These are phyloP conservation scores for Chromobotia macracanthus DNA, from an alignment of 2,797 vertebrate species.

Conservation along the genomic window DNA sequence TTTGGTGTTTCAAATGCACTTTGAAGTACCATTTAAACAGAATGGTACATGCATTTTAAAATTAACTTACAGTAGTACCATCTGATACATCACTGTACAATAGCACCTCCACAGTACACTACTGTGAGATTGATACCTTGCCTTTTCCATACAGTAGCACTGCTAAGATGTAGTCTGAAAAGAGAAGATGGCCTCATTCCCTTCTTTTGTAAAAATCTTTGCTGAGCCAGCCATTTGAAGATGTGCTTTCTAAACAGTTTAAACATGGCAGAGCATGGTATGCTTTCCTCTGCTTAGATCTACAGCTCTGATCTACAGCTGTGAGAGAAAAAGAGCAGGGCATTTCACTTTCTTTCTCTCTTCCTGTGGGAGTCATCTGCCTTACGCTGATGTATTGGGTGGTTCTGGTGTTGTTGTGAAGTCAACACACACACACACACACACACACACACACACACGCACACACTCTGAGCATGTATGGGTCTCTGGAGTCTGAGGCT, in stretches of 20 bases:
- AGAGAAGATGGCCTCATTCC: conserved; percentile 46
- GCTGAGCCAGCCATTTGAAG: conserved; percentile 50
- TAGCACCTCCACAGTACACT: background rate
- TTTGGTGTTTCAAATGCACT: too few species aligned
- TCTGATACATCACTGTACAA: background rate
- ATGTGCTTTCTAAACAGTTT: conserved; percentile 63
- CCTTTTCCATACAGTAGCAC: conserved; percentile 39
- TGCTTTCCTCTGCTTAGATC: conserved; percentile 49
- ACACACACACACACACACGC: conserved; percentile 13
- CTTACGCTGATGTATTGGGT: conserved; percentile 48
- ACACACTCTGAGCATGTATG: conserved; percentile 24
- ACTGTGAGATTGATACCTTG: conserved; percentile 15
- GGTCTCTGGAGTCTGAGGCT: conserved; percentile 43
- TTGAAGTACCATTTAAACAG: too few species aligned
- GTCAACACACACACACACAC: background rate
- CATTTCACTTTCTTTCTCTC: conserved; percentile 39
- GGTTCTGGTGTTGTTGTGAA: conserved; percentile 6
- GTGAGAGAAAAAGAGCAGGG: conserved; percentile 35
- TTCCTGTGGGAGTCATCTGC: conserved; percentile 44
- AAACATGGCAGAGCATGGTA: conserved; percentile 45
- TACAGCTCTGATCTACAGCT: conserved; percentile 55
- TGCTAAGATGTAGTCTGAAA: background rate
- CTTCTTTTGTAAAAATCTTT: conserved; percentile 47
- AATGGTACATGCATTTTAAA: background rate
- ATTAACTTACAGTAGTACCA: background rate